A percentile compares a stretch with the other conserved stretches of the same genome.
Conservation (phyloP, 2,797 vertebrate genomes). For the Bradypodion pumilum region DNA sequence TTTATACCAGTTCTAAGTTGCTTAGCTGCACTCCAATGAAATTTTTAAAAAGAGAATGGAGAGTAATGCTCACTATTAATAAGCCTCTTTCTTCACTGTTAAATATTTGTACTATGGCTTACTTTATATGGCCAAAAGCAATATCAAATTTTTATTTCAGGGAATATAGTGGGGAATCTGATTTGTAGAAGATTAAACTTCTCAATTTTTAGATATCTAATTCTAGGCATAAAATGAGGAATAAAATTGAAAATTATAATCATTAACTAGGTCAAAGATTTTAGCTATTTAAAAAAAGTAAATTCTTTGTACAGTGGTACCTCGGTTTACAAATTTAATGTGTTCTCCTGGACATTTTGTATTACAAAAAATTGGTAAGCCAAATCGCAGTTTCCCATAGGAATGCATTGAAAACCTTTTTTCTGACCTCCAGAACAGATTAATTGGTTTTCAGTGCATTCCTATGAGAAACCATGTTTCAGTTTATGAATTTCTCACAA, state of each 20-base stretch:
- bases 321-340: too few relatives aligned
- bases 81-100: slow-evolving; percentile 17
- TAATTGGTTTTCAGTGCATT: too few relatives aligned
- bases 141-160: slow-evolving; percentile 24
- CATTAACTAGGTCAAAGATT: slow-evolving; percentile 16
- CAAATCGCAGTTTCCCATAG: too few relatives aligned
- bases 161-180: slow-evolving; percentile 23
- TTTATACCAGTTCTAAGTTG: slow-evolving; percentile 6
- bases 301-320: too few relatives aligned
- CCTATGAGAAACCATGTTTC: too few relatives aligned
- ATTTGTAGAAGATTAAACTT: slow-evolving; percentile 26
- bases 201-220: background rate
- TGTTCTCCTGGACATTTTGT: too few relatives aligned
- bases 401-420: too few relatives aligned
- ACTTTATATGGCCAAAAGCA: slow-evolving; percentile 13
- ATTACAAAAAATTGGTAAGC: too few relatives aligned
- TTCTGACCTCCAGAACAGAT: too few relatives aligned
- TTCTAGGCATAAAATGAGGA: slow-evolving; percentile 3
- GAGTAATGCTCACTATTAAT: slow-evolving; percentile 13
- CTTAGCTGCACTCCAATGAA: background rate
- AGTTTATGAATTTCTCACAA: too few relatives aligned
- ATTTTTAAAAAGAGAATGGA: background rate
- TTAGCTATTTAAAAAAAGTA: background rate
- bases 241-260: slow-evolving; percentile 13
- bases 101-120: slow-evolving; percentile 31